Conservation (phyloP, 2,113 vertebrate genomes). For the Oryzias woworae region DNA sequence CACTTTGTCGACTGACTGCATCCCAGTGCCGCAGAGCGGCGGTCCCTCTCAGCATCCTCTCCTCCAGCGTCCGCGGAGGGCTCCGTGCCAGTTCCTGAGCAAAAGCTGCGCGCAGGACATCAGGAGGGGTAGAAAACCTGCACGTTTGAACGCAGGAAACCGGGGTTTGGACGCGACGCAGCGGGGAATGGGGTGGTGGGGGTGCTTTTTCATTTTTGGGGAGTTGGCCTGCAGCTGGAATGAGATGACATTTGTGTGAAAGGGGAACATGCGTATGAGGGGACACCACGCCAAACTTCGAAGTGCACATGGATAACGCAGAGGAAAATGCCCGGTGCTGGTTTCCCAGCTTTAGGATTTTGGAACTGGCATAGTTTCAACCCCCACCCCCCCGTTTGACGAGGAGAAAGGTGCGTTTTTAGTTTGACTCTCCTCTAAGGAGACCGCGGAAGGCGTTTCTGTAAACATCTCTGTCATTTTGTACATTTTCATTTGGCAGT, state of each 20-base stretch:
- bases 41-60: constrained; percentile 73
- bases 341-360: constrained; percentile 45
- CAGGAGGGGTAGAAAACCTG: constrained; percentile 7
- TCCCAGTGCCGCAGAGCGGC: constrained; percentile 87
- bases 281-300: constrained; percentile 72
- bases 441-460: constrained; percentile 43
- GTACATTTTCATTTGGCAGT: neutral
- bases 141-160: constrained; percentile 11
- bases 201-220: constrained; percentile 58
- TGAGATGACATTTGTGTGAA: constrained; percentile 63
- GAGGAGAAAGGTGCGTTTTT: constrained; percentile 64
- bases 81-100: constrained; percentile 56
- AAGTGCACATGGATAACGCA: constrained; percentile 10
- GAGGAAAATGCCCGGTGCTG: constrained; percentile 3
- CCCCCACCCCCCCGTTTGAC: constrained; percentile 48
- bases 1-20: constrained; percentile 70
- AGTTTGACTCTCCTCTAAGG: constrained; percentile 59
- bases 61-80: constrained; percentile 52
- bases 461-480: neutral
- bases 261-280: constrained; percentile 69
- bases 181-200: neutral
- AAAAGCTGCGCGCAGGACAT: constrained; percentile 34
- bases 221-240: constrained; percentile 74
- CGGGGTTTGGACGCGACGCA: constrained; percentile 4
- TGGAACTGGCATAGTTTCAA: constrained; percentile 41